These are phyloP conservation scores for Lottia scabra DNA, from an alignment of 2,888 invertebrate genomes.

Conservation along the genomic window DNA sequence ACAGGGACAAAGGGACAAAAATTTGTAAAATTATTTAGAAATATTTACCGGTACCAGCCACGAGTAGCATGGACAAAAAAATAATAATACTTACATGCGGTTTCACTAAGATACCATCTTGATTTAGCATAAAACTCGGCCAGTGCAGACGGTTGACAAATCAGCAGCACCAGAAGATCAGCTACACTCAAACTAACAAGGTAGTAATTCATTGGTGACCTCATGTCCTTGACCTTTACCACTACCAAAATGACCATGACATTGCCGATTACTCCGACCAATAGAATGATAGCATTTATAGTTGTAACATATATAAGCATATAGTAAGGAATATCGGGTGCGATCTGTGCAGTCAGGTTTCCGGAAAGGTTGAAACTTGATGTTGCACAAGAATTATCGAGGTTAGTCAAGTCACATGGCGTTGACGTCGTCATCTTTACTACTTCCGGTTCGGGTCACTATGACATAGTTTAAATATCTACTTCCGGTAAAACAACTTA, in stretches of 20 bases:
- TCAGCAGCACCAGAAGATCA: constrained; percentile 90
- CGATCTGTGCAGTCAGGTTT: too few species aligned
- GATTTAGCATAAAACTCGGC: constrained; percentile 93
- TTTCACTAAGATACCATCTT: constrained; percentile 91
- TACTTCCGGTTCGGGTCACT: too few species aligned
- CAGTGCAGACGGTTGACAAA: constrained; percentile 92
- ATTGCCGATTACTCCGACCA: constrained; percentile 90
- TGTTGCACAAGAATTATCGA: too few species aligned
- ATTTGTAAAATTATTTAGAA: too few species aligned
- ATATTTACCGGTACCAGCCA: too few species aligned
- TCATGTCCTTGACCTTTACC: constrained; percentile 90
- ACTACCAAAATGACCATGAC: constrained; percentile 94
- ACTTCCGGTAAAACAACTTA: too few species aligned
- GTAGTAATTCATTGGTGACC: constrained; percentile 94
- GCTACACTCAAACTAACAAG: constrained; percentile 93
- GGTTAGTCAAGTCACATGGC: not conserved
- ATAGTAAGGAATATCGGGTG: constrained; percentile 23
- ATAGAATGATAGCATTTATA: constrained; percentile 82
- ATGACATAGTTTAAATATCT: too few species aligned
- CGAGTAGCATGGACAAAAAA: too few species aligned
- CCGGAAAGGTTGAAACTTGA: too few species aligned
- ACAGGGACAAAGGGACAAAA: too few species aligned
- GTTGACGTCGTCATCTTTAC: not conserved
- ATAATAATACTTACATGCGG: constrained; percentile 84
- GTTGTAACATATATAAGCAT: constrained; percentile 32